These are phyloP conservation scores for Cosmia pyralina DNA, from an alignment of 2,888 invertebrate species.

Conservation along the genomic window DNA sequence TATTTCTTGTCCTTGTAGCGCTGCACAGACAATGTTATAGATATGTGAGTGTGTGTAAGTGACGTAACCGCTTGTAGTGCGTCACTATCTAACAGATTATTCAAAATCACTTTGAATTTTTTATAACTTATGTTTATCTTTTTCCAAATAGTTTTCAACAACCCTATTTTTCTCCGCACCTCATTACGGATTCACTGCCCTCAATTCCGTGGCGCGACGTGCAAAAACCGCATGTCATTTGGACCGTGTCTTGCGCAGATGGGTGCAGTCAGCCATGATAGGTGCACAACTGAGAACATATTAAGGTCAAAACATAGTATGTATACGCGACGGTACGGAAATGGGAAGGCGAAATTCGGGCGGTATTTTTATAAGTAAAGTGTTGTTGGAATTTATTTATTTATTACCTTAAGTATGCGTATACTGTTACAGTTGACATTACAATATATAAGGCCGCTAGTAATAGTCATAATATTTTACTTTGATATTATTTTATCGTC, in stretches of 20 bases:
- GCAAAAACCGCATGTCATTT: conserved; percentile 66
- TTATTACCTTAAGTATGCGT: too few relatives aligned
- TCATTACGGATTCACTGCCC: conserved; percentile 59
- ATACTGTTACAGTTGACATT: too few relatives aligned
- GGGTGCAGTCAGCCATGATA: conserved; percentile 57
- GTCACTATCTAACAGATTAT: too few relatives aligned
- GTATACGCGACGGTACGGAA: conserved; percentile 20
- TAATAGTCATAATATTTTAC: too few relatives aligned
- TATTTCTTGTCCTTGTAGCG: too few relatives aligned
- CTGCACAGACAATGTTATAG: too few relatives aligned
- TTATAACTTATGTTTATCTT: too few relatives aligned
- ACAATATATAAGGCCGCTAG: too few relatives aligned
- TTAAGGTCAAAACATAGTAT: conserved; percentile 56
- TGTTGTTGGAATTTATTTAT: background rate
- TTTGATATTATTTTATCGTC: too few relatives aligned
- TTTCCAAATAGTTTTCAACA: background rate
- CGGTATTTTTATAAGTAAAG: background rate
- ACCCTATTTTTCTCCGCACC: conserved; percentile 30
- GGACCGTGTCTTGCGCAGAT: conserved; percentile 64
- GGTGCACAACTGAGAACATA: conserved; percentile 57
- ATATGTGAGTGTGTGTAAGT: too few relatives aligned
- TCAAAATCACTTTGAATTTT: too few relatives aligned
- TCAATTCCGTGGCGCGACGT: conserved; percentile 54
- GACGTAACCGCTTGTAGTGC: too few relatives aligned
- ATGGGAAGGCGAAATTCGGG: conserved; percentile 2